Evolutionary conservation across 1,140 invertebrate genomes (phyloP).

Genomic region (Meloidogyne exigua): DNA sequence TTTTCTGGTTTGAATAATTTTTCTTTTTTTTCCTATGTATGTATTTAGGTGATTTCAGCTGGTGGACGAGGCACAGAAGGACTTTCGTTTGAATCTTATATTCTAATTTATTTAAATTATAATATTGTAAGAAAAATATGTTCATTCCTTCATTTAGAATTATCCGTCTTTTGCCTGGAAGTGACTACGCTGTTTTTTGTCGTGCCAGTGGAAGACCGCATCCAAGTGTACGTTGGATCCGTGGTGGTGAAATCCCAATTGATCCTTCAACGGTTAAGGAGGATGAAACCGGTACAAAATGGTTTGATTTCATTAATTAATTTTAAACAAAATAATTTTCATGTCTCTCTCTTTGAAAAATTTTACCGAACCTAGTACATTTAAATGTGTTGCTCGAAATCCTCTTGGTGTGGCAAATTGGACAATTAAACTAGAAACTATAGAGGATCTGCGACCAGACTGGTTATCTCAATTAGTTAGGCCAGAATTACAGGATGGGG

Average conservation of each 20-base stretch:
- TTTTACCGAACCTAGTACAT: constrained; percentile 61
- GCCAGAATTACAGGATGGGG: constrained; percentile 52
- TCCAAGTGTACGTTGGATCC: constrained; percentile 61
- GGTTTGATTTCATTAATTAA: background rate
- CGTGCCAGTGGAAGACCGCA: constrained; percentile 57
- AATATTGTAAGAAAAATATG: too few relatives aligned
- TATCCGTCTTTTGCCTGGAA: constrained; percentile 57
- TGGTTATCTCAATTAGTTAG: constrained; percentile 54
- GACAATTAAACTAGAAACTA: constrained; percentile 59
- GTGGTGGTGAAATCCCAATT: constrained; percentile 57
- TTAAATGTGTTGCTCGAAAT: constrained; percentile 61
- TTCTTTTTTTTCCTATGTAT: background rate
- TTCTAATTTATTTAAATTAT: too few relatives aligned
- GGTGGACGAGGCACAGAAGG: constrained; percentile 59
- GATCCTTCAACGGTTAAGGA: constrained; percentile 57
- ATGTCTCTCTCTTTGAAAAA: constrained; percentile 59
- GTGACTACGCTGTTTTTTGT: constrained; percentile 59
- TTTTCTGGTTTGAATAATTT: constrained; percentile 38
- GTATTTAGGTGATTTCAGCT: constrained; percentile 47
- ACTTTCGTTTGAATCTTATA: background rate
- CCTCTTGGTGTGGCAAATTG: constrained; percentile 62
- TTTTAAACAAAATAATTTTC: background rate
- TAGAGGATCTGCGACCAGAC: constrained; percentile 46
- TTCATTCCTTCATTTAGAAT: constrained; percentile 14
- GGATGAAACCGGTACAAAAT: constrained; percentile 28